phyloP scores from a whole-genome alignment of 2,888 invertebrate genomes.

The Catonia carolina region DNA sequence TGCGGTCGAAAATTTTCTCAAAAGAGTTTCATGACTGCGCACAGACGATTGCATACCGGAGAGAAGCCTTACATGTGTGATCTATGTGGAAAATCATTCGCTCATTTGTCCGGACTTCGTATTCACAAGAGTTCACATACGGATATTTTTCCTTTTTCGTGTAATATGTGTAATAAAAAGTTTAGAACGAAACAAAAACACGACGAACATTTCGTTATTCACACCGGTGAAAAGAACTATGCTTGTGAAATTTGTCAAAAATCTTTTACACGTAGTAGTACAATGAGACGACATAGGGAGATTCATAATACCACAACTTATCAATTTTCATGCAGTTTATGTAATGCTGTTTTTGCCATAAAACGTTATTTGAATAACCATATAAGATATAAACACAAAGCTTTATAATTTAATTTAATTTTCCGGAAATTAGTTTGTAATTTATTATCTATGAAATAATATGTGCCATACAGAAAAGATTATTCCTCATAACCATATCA shows the following conservation, averaged over 20 bases:
- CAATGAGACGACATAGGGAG: constrained; percentile 19
- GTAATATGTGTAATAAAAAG: constrained; percentile 51
- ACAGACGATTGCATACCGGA: constrained; percentile 44
- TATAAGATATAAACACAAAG: too few relatives aligned
- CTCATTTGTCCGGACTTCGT: constrained; percentile 35
- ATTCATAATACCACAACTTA: constrained; percentile 34
- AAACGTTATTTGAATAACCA: constrained; percentile 50
- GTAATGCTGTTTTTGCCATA: constrained; percentile 42
- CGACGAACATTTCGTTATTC: constrained; percentile 46
- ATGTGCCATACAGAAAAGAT: too few relatives aligned
- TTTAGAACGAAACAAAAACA: constrained; percentile 46
- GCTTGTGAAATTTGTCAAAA: constrained; percentile 45
- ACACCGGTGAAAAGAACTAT: constrained; percentile 44
- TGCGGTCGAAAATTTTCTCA: constrained; percentile 52
- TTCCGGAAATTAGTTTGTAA: too few relatives aligned
- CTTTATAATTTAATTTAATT: too few relatives aligned
- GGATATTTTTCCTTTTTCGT: constrained; percentile 50
- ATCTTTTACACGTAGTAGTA: constrained; percentile 16
- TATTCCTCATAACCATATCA: too few relatives aligned
- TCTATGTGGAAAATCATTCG: constrained; percentile 40
- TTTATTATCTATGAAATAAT: too few relatives aligned
- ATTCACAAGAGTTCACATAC: constrained; percentile 46
- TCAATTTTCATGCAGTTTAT: constrained; percentile 34
- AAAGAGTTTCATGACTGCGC: constrained; percentile 45
- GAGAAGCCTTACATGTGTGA: constrained; percentile 45